A percentile compares a stretch with the other conserved stretches of the same genome.
Conservation (phyloP, 2,113 vertebrate species). For the Lagopus leucura region DNA sequence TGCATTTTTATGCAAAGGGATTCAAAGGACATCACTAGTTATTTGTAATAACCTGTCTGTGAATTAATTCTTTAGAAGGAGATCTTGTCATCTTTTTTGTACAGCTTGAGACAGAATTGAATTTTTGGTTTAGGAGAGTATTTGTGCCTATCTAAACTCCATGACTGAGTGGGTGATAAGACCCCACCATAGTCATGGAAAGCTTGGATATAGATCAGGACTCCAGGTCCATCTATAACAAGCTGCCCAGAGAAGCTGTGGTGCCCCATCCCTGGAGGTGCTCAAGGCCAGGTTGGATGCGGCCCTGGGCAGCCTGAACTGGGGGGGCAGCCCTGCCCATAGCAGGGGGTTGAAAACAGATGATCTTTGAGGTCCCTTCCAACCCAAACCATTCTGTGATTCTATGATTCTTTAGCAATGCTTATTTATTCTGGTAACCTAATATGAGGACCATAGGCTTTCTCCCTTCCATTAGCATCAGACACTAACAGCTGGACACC, state of each 20-base stretch:
- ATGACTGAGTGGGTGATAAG: not conserved
- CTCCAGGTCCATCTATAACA: not conserved
- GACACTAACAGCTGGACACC: not conserved
- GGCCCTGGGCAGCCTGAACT: no score
- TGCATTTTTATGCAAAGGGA: not conserved
- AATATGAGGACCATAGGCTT: not conserved
- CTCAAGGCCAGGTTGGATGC: no score
- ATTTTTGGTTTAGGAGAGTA: not conserved
- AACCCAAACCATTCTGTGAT: no score
- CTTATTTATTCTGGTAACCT: not conserved
- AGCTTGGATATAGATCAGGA: not conserved
- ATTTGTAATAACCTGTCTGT: not conserved
- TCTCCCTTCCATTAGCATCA: not conserved
- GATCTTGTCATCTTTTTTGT: not conserved
- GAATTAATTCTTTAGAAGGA: not conserved
- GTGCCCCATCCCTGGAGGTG: no score
- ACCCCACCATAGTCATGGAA: not conserved
- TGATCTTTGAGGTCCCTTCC: no score
- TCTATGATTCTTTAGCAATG: not conserved
- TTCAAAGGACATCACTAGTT: not conserved
- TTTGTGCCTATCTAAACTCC: not conserved
- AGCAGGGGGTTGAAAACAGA: no score
- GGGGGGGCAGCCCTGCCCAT: no score
- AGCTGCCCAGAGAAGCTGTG: no score
- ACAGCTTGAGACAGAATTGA: not conserved